Evolutionary conservation across 92 coral and sea anemone genomes (phyloP).

Genomic region (Scolanthus callimorphus): DNA sequence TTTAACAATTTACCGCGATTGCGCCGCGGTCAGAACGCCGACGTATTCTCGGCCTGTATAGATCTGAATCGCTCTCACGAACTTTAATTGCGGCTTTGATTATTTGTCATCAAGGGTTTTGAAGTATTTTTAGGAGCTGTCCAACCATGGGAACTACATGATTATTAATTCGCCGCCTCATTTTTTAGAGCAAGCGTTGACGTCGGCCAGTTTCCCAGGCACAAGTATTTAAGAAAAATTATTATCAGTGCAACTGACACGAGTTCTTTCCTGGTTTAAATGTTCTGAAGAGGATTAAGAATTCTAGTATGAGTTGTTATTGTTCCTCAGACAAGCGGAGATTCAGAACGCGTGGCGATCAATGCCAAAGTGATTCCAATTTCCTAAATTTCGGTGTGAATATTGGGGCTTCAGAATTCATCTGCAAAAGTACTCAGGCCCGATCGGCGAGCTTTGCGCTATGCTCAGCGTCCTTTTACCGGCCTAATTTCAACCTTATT

Average conservation of each 20-base stretch:
- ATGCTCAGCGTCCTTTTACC: constrained; percentile 68
- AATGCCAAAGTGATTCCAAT: constrained; percentile 41
- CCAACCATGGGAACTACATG: constrained; percentile 11
- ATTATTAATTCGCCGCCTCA: too few relatives aligned
- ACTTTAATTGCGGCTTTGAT: not conserved
- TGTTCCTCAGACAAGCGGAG: constrained; percentile 29
- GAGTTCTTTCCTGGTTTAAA: constrained; percentile 25
- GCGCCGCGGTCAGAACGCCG: too few relatives aligned
- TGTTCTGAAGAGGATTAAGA: constrained; percentile 71
- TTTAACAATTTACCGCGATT: too few relatives aligned
- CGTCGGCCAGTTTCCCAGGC: constrained; percentile 58
- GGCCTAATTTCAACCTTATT: constrained; percentile 92
- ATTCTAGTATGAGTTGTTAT: constrained; percentile 24
- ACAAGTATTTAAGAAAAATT: constrained; percentile 66
- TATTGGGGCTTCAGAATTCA: constrained; percentile 49
- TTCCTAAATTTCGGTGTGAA: constrained; percentile 53
- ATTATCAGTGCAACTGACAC: constrained; percentile 52
- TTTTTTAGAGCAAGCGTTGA: too few relatives aligned
- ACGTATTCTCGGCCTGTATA: too few relatives aligned
- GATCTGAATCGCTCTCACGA: too few relatives aligned
- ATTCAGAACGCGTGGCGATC: constrained; percentile 36
- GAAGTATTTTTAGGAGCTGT: constrained; percentile 30
- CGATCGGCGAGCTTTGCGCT: constrained; percentile 76
- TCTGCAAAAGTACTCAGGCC: constrained; percentile 83
- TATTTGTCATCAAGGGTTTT: constrained; percentile 27